Conservation (phyloP, 2,113 vertebrate species). For the Accipiter cooperii region DNA sequence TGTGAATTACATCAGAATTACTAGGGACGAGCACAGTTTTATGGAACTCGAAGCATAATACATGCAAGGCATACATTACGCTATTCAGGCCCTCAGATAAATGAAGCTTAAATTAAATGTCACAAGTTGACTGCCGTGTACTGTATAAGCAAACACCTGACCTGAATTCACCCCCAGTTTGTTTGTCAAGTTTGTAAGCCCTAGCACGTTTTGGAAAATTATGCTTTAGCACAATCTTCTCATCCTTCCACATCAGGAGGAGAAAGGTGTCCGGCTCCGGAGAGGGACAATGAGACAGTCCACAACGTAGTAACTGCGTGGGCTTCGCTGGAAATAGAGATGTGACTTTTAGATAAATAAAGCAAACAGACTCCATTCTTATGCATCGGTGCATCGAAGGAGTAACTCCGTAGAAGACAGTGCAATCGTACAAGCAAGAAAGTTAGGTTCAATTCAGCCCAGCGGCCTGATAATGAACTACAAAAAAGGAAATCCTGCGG, state of each 20-base stretch:
- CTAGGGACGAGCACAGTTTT: background rate
- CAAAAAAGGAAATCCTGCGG: background rate
- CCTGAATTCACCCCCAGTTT: background rate
- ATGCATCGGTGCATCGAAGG: fast-evolving
- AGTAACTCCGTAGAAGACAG: fast-evolving
- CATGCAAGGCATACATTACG: background rate
- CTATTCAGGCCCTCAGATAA: background rate
- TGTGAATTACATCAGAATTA: background rate
- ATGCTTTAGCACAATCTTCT: background rate
- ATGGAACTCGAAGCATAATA: background rate
- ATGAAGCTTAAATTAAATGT: background rate
- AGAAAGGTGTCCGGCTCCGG: background rate
- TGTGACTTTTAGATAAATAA: background rate
- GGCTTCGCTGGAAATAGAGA: background rate
- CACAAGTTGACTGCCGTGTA: background rate
- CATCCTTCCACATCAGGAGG: background rate
- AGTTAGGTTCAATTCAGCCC: background rate
- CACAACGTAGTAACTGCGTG: background rate
- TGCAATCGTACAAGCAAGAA: fast-evolving
- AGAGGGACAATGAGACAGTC: fast-evolving
- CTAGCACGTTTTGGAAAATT: background rate
- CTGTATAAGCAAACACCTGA: background rate
- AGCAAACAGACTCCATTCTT: fast-evolving
- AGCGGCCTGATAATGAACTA: background rate
- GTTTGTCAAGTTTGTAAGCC: background rate